Base-by-base conservation (phyloP, 2,797 vertebrate genomes). In the Apogon hyalosoma region DNA sequence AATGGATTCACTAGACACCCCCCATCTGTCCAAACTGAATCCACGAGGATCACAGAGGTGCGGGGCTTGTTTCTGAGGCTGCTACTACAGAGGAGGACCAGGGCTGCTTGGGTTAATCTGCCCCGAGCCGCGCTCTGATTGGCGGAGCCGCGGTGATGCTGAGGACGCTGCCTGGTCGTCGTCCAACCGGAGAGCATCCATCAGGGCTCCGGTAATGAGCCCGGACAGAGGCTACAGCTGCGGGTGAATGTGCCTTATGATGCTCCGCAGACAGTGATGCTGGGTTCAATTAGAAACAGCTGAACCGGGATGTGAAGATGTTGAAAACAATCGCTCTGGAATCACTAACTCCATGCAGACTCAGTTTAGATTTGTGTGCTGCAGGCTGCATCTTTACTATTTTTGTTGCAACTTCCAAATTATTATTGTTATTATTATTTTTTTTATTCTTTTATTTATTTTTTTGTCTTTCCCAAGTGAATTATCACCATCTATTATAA, bases 41-140 rank as follows among this genome's bases (percentile, higher is more conserved):
- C 75, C 79, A 82, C 75, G 82, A 72, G 72, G 75, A 85, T 64
- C 69, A 8, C 28, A 14, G 54, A 31, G 33, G 39, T 36, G 14
- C 19, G 46, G 57, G 53, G 69, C 63, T 80, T 68, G 80, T 80
- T 78, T 83, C 80, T 53, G 71, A 67, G 55, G 78, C 54, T 75
- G 79, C 65, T 88, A 80, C 84, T 87, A 65, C 77, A 14, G 58
- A 72, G 86, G 75, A 71, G 71, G 83, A 75, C 51, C 82, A 57
- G 68, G 33, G 84, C 75, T 63, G 71, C 72, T 55, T 63, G 83
- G 73, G 80, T 88, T 86, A 74, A 90, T 85, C 80, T 90, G 86
- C 88, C 83, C 72, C 59, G 73, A 84, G 74, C 81, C 64, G 73
- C 68, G 73, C 75, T 66, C 79, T 88, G 90, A 94, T 95, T 94